A percentile compares a stretch with the other conserved stretches of the same genome.
Evolutionary conservation across 2,113 vertebrate species (phyloP).

Genomic region (Natator depressus): DNA sequence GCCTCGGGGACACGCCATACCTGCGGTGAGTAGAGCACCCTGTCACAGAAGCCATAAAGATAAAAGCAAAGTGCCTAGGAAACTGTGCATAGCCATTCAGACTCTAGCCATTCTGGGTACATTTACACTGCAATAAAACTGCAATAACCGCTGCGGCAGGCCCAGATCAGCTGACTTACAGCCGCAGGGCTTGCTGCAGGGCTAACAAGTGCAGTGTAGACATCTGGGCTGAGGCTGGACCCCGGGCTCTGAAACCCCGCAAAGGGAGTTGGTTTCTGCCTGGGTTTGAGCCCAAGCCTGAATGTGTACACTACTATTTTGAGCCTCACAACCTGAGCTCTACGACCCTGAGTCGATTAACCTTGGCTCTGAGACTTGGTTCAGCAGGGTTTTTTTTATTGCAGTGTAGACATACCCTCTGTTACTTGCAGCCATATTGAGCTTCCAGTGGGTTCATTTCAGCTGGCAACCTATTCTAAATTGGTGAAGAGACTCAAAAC

Average conservation of each 20-base stretch:
- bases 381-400: background rate
- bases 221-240: background rate
- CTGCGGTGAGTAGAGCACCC: too few relatives aligned
- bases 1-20: background rate
- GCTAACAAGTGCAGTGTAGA: too few relatives aligned
- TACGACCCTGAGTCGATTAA: background rate
- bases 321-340: background rate
- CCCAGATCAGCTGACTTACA: background rate
- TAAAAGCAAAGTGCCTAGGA: background rate
- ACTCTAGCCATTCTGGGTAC: background rate
- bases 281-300: background rate
- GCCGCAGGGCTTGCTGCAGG: too few relatives aligned
- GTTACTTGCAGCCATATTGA: background rate
- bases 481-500: conserved; percentile 3
- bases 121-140: background rate
- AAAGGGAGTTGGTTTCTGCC: background rate
- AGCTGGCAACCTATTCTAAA: conserved; percentile 7
- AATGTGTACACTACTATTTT: background rate
- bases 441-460: background rate
- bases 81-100: background rate
- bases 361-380: background rate
- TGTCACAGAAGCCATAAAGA: background rate
- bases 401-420: background rate
- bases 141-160: too few relatives aligned
- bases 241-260: background rate